Conservation (phyloP, 2,797 vertebrate genomes). For the Pristis pectinata region DNA sequence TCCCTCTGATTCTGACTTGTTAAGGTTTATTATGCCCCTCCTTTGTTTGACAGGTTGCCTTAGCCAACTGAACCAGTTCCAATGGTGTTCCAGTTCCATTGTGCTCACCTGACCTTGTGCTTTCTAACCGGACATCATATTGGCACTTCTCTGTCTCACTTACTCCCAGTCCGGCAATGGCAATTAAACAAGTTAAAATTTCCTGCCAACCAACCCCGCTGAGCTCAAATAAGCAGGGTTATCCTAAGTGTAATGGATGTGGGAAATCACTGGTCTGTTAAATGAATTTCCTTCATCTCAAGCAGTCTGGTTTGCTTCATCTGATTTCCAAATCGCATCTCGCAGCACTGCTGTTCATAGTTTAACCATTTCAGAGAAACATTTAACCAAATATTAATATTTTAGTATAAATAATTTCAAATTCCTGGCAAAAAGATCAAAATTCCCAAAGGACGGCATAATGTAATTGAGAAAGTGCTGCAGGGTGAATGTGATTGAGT, state of each 20-base stretch:
- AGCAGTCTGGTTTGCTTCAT: background rate
- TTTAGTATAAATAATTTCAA: background rate
- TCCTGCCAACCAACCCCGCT: background rate
- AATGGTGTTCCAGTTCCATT: too few species aligned
- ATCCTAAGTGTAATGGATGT: background rate
- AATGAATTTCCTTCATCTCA: background rate
- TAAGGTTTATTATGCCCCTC: too few species aligned
- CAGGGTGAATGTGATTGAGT: background rate
- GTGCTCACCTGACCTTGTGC: background rate
- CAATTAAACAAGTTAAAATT: background rate
- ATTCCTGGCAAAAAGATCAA: background rate
- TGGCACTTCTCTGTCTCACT: background rate
- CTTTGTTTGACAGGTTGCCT: background rate
- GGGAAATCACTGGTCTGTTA: background rate
- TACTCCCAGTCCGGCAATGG: background rate
- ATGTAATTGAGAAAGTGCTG: background rate
- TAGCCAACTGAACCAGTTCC: background rate
- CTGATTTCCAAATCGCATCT: background rate
- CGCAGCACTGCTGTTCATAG: background rate
- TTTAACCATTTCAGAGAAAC: background rate
- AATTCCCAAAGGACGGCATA: background rate
- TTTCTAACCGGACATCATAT: background rate
- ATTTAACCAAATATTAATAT: background rate
- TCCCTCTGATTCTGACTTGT: background rate
- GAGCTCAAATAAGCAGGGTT: background rate